A percentile compares a stretch with the other conserved stretches of the same genome.
phyloP scores from a whole-genome alignment of 2,113 vertebrate species.

The Phylloscopus whistleri region DNA sequence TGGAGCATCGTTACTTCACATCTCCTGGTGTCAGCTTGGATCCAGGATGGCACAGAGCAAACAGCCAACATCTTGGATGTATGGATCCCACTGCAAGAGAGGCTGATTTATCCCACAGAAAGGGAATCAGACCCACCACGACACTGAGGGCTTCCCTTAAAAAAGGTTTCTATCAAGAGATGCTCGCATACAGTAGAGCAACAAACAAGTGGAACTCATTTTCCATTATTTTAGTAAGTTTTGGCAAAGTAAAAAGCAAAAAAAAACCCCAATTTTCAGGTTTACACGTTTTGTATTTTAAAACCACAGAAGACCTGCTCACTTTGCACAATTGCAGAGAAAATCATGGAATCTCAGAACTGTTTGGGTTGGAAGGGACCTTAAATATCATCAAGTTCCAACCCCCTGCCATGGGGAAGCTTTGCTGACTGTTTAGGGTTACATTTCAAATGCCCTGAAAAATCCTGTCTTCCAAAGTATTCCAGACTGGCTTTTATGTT shows the following conservation, averaged over 20 bases:
- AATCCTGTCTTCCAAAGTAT: not conserved
- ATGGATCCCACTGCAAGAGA: accelerated
- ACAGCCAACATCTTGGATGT: accelerated
- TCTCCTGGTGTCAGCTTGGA: not conserved
- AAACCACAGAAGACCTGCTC: not conserved
- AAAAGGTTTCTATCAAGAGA: not conserved
- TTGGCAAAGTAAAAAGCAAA: not conserved
- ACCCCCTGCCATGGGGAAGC: not conserved
- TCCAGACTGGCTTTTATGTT: not conserved
- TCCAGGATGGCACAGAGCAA: not conserved
- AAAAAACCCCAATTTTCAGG: not conserved
- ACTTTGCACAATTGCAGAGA: not conserved
- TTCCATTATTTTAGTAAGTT: not conserved
- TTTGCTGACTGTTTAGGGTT: not conserved
- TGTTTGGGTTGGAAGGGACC: not conserved
- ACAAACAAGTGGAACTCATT: not conserved
- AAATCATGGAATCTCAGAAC: not conserved
- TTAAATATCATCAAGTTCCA: not conserved
- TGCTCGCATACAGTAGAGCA: not conserved
- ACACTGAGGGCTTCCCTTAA: not conserved
- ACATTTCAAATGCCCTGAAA: not conserved
- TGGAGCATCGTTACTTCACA: too few species aligned
- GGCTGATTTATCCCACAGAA: not conserved
- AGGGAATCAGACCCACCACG: not conserved
- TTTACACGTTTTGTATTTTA: not conserved